These are phyloP conservation scores for Saccostrea glomerata DNA, from an alignment of 1,140 invertebrate genomes.

Conservation along the genomic window DNA sequence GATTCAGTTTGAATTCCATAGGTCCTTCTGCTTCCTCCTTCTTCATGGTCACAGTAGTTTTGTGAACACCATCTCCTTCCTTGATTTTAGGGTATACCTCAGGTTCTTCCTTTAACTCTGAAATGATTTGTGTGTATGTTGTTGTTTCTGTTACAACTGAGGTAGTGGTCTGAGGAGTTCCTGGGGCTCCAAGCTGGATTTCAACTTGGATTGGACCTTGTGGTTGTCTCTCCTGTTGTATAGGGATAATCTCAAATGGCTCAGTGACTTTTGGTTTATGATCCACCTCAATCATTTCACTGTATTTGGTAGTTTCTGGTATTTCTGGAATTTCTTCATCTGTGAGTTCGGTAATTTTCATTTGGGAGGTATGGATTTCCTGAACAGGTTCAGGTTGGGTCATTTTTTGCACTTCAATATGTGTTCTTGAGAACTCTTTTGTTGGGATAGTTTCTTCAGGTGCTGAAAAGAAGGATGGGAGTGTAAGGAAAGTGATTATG, in stretches of 20 bases:
- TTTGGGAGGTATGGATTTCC: slow-evolving; percentile 49
- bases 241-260: slow-evolving; percentile 44
- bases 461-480: slow-evolving; percentile 60
- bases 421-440: slow-evolving; percentile 72
- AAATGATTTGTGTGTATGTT: slow-evolving; percentile 66
- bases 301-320: slow-evolving; percentile 61
- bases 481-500: slow-evolving; percentile 17
- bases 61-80: slow-evolving; percentile 66
- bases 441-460: slow-evolving; percentile 69
- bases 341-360: slow-evolving; percentile 43
- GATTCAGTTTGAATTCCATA: slow-evolving; percentile 65
- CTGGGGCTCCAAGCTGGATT: slow-evolving; percentile 67
- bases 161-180: slow-evolving; percentile 59
- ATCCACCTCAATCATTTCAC: slow-evolving; percentile 63
- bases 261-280: slow-evolving; percentile 49
- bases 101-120: slow-evolving; percentile 60
- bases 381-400: slow-evolving; percentile 43
- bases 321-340: slow-evolving; percentile 52
- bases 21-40: slow-evolving; percentile 65
- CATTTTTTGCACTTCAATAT: slow-evolving; percentile 72
- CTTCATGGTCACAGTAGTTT: slow-evolving; percentile 63
- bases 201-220: slow-evolving; percentile 55
- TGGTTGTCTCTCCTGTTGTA: slow-evolving; percentile 35
- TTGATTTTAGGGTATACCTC: slow-evolving; percentile 63
- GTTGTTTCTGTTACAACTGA: slow-evolving; percentile 67